Evolutionary conservation across 2,113 vertebrate genomes (phyloP).

Genomic region (Turnix velox): DNA sequence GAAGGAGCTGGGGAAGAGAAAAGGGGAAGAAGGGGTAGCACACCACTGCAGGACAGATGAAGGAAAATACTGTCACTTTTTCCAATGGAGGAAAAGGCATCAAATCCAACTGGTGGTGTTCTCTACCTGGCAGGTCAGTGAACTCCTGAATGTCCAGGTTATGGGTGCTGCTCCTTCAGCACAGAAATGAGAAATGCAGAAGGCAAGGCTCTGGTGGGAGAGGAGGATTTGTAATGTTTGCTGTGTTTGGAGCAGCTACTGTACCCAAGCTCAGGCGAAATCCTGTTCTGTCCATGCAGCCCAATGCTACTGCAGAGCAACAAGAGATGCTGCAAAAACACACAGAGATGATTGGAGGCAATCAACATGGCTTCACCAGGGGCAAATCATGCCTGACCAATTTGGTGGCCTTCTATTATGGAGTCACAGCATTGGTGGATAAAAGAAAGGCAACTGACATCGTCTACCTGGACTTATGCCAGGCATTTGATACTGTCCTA

Average conservation of each 20-base stretch:
- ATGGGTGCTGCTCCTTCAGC: background rate
- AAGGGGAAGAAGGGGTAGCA: too few species aligned
- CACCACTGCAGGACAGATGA: background rate
- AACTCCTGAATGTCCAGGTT: background rate
- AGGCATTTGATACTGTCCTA: too few species aligned
- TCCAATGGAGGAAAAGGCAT: background rate
- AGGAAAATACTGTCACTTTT: background rate
- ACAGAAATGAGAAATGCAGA: background rate
- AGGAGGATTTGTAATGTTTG: background rate
- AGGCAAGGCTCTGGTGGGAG: background rate
- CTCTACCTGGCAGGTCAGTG: background rate
- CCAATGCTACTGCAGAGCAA: accelerated
- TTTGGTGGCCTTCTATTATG: too few species aligned
- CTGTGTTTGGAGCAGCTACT: background rate
- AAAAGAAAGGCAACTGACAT: too few species aligned
- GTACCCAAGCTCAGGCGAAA: background rate
- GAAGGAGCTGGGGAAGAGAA: too few species aligned
- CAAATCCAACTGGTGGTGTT: background rate
- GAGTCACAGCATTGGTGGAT: too few species aligned
- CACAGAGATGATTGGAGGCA: too few species aligned
- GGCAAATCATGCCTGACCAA: too few species aligned
- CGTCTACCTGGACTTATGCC: too few species aligned
- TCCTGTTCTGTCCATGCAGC: too few species aligned
- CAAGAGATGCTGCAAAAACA: accelerated
- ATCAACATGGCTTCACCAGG: too few species aligned